Base-by-base conservation (phyloP, 2,113 vertebrate genomes). In the Archilochus colubris region DNA sequence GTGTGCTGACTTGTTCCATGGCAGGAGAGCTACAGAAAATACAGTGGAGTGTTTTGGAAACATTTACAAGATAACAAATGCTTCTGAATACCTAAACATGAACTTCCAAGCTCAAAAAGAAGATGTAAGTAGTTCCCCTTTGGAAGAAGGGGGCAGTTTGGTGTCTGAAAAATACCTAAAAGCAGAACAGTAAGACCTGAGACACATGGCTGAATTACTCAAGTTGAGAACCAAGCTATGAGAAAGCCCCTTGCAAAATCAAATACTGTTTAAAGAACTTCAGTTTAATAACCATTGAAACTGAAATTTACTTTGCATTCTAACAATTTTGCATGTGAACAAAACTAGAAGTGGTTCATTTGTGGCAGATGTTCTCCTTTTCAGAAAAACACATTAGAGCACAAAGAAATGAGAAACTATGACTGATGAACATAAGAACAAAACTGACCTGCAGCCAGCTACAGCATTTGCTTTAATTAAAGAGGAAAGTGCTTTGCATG, bases 161-260 rank as follows among this genome's bases (percentile, higher is more conserved):
- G 25, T 63, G 21, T 9, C 62, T 33, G 24, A 24, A 51, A 59
- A 67, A 14, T 1, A 38, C 4, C 69, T 2, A 6, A 12, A 79
- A n/a, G 66, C 43, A 30, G 57, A 79, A 20, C 43, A 31, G 28
- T 2, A 9, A 20, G 38, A 28, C 4, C 31, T 1, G 3, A 68
- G 61, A 28, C 30, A 40, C 24, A 4, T 0, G 2, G n/a, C 9
- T 16, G 2, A 2, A 6, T 6, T 10, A 5, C 36, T 46, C 15
- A 2, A 2, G 23, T 36, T 40, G 7, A 10, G 58, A 68, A 3
- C 28, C 54, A 51, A 2, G 1, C 23, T 14, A 18, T 43, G 80
- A 53, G 61, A 12, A 63, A 82, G 54, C 33, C 28, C 62, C 43
- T 48, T 3, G 5, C 40, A 40, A 18, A 46, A 50, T 13, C 25